Evolutionary conservation across 2,113 vertebrate species (phyloP).

Genomic region (Hypanus sabinus): DNA sequence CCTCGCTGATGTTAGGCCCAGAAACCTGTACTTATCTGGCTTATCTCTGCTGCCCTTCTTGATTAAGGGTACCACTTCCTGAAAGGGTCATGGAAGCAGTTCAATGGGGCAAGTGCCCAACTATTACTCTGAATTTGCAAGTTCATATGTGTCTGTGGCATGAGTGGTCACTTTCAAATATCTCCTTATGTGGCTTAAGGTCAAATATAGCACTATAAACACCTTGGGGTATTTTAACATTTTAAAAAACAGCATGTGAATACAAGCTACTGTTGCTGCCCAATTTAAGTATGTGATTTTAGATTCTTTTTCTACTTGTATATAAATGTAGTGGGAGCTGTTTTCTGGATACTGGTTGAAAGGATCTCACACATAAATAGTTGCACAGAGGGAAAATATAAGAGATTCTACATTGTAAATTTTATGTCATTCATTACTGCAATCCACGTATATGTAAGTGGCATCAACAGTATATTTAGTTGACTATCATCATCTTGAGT

Average conservation of each 20-base stretch:
- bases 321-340: background rate
- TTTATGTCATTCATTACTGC: background rate
- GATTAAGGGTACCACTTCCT: too few species aligned
- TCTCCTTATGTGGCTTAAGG: background rate
- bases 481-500: background rate
- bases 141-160: too few species aligned
- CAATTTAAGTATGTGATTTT: background rate
- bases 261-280: background rate
- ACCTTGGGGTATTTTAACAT: background rate
- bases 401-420: background rate
- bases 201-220: background rate
- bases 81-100: too few species aligned
- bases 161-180: background rate
- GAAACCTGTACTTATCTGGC: too few species aligned
- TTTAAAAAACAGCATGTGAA: background rate
- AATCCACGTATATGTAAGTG: background rate
- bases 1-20: too few species aligned
- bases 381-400: background rate
- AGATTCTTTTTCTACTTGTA: background rate
- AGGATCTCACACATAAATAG: background rate
- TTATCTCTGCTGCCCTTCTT: too few species aligned
- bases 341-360: background rate
- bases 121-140: too few species aligned
- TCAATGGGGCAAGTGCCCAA: too few species aligned
- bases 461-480: too few species aligned